Conservation (phyloP, 1,140 invertebrate genomes). For the Platorchestia sp. region DNA sequence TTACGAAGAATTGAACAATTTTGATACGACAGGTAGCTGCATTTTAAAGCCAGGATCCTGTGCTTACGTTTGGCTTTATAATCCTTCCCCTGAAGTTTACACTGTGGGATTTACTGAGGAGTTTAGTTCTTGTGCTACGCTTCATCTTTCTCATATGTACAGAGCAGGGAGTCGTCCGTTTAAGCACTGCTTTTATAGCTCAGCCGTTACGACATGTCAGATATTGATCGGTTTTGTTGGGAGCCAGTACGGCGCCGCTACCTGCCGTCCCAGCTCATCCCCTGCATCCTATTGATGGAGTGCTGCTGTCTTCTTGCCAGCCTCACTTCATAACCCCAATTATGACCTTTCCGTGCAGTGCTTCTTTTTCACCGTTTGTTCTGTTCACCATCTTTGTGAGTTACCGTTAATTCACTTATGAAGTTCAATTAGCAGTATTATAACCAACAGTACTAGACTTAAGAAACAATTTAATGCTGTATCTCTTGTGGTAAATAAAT, state of each 20-base stretch:
- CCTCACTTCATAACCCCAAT: not conserved
- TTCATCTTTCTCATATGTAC: not conserved
- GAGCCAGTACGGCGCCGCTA: not conserved
- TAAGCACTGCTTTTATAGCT: conserved; percentile 22
- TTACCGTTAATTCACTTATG: not conserved
- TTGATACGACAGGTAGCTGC: too few relatives aligned
- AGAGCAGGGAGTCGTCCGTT: conserved; percentile 16
- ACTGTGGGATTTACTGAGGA: not conserved
- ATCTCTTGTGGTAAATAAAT: too few relatives aligned
- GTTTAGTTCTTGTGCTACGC: not conserved
- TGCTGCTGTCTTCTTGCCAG: not conserved
- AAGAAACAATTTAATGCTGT: too few relatives aligned
- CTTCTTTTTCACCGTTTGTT: not conserved
- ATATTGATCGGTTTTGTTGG: not conserved
- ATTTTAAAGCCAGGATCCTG: not conserved
- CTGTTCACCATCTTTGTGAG: not conserved
- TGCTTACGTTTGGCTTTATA: not conserved
- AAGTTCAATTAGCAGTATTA: not conserved
- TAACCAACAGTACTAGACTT: too few relatives aligned
- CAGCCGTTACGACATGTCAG: conserved; percentile 19
- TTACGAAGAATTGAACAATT: too few relatives aligned
- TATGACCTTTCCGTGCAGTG: not conserved
- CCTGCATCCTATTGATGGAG: not conserved
- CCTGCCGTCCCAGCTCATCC: not conserved
- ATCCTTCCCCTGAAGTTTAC: not conserved